phyloP scores from a whole-genome alignment of 2,888 invertebrate species.

The Artemia sinica region DNA sequence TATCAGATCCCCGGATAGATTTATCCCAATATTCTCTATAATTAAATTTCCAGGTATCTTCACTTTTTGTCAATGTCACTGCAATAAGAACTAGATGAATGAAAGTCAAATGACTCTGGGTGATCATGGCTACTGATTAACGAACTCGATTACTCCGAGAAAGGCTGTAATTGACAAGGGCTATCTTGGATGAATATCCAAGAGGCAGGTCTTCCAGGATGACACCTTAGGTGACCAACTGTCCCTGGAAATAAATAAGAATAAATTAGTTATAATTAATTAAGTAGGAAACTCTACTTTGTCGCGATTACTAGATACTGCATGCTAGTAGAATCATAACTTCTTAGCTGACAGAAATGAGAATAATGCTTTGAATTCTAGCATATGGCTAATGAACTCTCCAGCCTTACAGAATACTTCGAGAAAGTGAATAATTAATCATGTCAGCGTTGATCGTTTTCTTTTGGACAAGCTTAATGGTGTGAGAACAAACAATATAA shows the following conservation, averaged over 20 bases:
- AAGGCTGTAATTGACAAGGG: conserved; percentile 2
- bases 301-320: too few relatives aligned
- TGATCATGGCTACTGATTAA: conserved; percentile 13
- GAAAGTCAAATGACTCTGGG: conserved; percentile 3
- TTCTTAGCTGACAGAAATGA: too few relatives aligned
- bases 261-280: background rate
- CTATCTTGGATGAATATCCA: background rate
- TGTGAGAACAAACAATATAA: too few relatives aligned
- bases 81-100: background rate
- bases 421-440: too few relatives aligned
- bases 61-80: conserved; percentile 9
- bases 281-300: too few relatives aligned
- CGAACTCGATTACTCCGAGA: background rate
- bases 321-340: too few relatives aligned
- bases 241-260: conserved; percentile 3
- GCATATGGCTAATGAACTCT: too few relatives aligned
- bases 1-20: background rate
- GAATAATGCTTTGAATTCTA: too few relatives aligned
- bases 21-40: background rate
- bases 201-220: background rate
- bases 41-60: background rate
- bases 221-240: background rate
- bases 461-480: too few relatives aligned
- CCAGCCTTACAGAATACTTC: too few relatives aligned
- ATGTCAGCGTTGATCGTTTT: too few relatives aligned